phyloP scores from a whole-genome alignment of 2,113 vertebrate species.

The Entomyzon cyanotis region DNA sequence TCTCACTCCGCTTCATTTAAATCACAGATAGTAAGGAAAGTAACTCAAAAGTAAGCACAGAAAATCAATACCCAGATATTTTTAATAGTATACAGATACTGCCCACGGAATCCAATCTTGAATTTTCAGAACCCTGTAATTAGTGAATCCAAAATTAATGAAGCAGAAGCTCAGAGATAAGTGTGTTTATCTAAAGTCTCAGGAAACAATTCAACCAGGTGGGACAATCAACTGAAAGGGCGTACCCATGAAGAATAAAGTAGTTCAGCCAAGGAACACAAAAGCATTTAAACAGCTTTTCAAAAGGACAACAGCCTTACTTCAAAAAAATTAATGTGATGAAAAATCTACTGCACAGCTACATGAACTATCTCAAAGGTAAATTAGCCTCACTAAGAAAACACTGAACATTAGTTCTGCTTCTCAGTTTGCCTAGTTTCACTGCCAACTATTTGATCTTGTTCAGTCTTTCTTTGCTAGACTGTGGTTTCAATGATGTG shows the following conservation, averaged over 20 bases:
- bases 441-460: slow-evolving; percentile 15
- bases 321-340: not conserved
- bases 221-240: not conserved
- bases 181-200: not conserved
- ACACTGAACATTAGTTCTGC: not conserved
- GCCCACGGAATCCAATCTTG: not conserved
- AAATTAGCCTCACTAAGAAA: not conserved
- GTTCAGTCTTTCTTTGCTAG: not conserved
- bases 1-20: not conserved
- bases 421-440: not conserved
- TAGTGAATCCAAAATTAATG: not conserved
- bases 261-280: slow-evolving; percentile 5
- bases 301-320: not conserved
- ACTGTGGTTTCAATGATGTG: not conserved
- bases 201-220: slow-evolving; percentile 6
- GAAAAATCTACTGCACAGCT: not conserved
- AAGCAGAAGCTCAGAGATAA: not conserved
- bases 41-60: not conserved
- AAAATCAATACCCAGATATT: slow-evolving; percentile 4
- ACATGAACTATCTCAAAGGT: not conserved
- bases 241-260: not conserved
- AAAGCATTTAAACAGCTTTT: not conserved
- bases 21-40: not conserved
- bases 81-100: not conserved
- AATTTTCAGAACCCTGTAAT: not conserved